These are phyloP conservation scores for Venusia cambrica DNA, from an alignment of 2,888 invertebrate species.

Conservation along the genomic window DNA sequence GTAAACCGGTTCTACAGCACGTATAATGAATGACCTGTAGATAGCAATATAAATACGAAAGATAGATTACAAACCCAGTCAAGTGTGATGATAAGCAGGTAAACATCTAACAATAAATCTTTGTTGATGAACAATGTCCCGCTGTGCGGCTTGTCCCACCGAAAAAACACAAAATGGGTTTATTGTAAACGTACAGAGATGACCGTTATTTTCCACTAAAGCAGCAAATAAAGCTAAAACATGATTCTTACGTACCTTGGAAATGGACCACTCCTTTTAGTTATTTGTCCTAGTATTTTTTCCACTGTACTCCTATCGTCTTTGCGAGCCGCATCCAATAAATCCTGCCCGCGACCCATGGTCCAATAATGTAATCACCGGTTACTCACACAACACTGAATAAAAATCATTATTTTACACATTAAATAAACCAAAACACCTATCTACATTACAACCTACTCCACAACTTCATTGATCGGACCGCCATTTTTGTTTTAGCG, in stretches of 20 bases:
- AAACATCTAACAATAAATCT: conserved; percentile 55
- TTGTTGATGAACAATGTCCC: conserved; percentile 44
- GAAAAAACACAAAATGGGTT: conserved; percentile 1
- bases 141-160: not conserved
- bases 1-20: not conserved
- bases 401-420: conserved; percentile 70
- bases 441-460: conserved; percentile 73
- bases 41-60: too few species aligned
- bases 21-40: too few species aligned
- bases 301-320: conserved; percentile 94
- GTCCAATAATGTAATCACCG: conserved; percentile 67
- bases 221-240: conserved; percentile 34
- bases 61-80: too few species aligned
- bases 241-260: conserved; percentile 87
- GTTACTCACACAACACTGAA: conserved; percentile 76
- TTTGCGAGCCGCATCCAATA: conserved; percentile 96
- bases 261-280: conserved; percentile 95
- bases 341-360: conserved; percentile 98
- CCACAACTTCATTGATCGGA: conserved; percentile 88
- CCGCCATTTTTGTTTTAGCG: conserved; percentile 83
- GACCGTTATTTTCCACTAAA: not conserved
- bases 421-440: too few species aligned
- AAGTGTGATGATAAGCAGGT: conserved; percentile 41
- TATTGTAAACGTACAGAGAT: not conserved
- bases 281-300: conserved; percentile 93